phyloP scores from a whole-genome alignment of 2,888 invertebrate genomes.

The Amphipyra tragopoginis region DNA sequence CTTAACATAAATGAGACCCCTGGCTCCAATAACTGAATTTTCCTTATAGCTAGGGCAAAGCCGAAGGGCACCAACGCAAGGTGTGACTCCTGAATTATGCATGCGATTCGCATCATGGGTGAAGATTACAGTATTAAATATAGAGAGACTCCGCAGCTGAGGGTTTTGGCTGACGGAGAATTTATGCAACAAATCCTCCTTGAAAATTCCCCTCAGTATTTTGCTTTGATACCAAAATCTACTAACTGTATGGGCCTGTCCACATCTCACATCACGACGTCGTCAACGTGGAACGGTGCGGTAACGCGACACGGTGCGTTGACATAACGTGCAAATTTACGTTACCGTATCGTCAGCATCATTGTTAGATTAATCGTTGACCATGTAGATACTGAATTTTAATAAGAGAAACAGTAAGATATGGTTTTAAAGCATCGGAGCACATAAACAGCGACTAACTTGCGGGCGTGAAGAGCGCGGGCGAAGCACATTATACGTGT shows the following conservation, averaged over 20 bases:
- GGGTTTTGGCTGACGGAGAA: constrained; percentile 3
- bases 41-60: constrained; percentile 26
- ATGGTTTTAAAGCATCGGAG: no score
- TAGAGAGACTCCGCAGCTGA: not conserved
- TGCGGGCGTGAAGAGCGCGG: no score
- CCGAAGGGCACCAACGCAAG: constrained; percentile 8
- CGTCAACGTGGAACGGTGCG: no score
- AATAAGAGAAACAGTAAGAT: no score
- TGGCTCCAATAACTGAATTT: constrained; percentile 11
- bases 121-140: constrained; percentile 30
- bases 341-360: no score
- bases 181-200: constrained; percentile 17
- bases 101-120: constrained; percentile 22
- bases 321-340: no score
- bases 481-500: no score
- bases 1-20: not conserved
- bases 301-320: no score
- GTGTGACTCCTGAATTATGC: constrained; percentile 36
- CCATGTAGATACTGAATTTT: no score
- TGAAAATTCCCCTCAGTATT: constrained; percentile 10
- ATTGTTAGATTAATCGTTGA: no score
- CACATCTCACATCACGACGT: no score
- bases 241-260: not conserved
- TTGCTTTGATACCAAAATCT: constrained; percentile 3
- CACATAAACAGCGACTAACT: no score